Conservation (phyloP, 1,140 invertebrate species). For the Tetragonula clypearis region DNA sequence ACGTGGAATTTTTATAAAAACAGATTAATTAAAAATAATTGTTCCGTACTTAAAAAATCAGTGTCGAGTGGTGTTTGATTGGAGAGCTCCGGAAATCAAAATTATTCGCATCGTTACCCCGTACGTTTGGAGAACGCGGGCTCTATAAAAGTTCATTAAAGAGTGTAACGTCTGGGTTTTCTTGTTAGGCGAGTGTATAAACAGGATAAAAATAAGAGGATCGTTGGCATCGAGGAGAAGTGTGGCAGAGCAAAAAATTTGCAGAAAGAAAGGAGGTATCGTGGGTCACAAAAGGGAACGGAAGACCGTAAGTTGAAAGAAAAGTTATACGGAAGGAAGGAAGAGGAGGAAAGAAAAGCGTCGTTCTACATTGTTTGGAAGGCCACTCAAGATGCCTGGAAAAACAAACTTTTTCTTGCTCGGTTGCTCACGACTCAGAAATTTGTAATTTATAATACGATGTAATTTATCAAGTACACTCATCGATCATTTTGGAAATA, state of each 20-base stretch:
- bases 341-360: constrained; percentile 3
- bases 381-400: neutral
- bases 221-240: neutral
- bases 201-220: neutral
- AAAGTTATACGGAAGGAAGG: constrained; percentile 10
- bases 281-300: neutral
- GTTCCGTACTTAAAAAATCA: too few relatives aligned
- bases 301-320: neutral
- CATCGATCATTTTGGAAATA: too few relatives aligned
- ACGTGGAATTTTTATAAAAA: too few relatives aligned
- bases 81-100: neutral
- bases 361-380: constrained; percentile 20
- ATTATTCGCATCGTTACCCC: neutral
- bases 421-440: neutral
- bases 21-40: too few relatives aligned
- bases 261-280: neutral
- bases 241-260: neutral
- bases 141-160: neutral
- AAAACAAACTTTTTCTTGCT: constrained; percentile 7
- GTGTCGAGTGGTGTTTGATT: neutral
- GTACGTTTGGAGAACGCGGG: too few relatives aligned
- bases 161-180: neutral
- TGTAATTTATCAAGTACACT: too few relatives aligned
- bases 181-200: neutral
- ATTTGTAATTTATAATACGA: neutral